These are phyloP conservation scores for Orthosia incerta DNA, from an alignment of 2,888 invertebrate species.

Conservation along the genomic window DNA sequence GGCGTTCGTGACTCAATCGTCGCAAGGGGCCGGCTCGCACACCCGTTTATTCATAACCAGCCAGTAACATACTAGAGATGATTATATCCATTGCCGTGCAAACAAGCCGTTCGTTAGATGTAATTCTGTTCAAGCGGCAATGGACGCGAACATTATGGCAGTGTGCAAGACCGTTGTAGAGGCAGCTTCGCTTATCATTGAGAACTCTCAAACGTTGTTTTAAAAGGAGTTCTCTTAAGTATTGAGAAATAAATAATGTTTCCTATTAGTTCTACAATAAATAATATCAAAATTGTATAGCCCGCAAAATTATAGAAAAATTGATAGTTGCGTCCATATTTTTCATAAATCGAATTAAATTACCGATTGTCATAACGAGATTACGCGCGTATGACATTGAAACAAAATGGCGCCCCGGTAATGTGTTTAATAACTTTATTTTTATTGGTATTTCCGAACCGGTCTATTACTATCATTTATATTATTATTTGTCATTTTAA, in stretches of 20 bases:
- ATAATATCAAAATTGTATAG: neutral
- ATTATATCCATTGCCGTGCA: slow-evolving; percentile 66
- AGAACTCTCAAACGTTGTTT: slow-evolving; percentile 46
- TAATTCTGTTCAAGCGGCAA: slow-evolving; percentile 26
- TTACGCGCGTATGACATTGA: slow-evolving; percentile 53
- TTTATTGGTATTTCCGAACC: slow-evolving; percentile 37
- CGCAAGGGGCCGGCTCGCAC: slow-evolving; percentile 80
- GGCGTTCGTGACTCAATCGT: slow-evolving; percentile 84
- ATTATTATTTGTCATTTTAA: too few relatives aligned
- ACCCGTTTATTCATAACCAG: slow-evolving; percentile 70
- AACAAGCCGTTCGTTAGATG: slow-evolving; percentile 48
- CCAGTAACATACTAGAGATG: slow-evolving; percentile 51
- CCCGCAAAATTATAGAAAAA: neutral
- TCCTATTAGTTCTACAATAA: slow-evolving; percentile 5
- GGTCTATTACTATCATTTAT: too few relatives aligned
- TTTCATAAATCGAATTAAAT: slow-evolving; percentile 33
- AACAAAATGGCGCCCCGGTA: slow-evolving; percentile 57
- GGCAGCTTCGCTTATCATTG: slow-evolving; percentile 50
- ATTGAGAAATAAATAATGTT: slow-evolving; percentile 4
- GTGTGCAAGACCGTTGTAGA: slow-evolving; percentile 27
- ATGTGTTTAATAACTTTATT: slow-evolving; percentile 25
- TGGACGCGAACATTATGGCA: slow-evolving; percentile 51
- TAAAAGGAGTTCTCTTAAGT: slow-evolving; percentile 42
- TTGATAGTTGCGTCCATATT: neutral
- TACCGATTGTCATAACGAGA: slow-evolving; percentile 26